Percentiles rank a stretch among this genome's conserved stretches.
These are phyloP conservation scores for Diaprepes abbreviatus DNA, from an alignment of 2,888 invertebrate genomes.

Conservation along the genomic window DNA sequence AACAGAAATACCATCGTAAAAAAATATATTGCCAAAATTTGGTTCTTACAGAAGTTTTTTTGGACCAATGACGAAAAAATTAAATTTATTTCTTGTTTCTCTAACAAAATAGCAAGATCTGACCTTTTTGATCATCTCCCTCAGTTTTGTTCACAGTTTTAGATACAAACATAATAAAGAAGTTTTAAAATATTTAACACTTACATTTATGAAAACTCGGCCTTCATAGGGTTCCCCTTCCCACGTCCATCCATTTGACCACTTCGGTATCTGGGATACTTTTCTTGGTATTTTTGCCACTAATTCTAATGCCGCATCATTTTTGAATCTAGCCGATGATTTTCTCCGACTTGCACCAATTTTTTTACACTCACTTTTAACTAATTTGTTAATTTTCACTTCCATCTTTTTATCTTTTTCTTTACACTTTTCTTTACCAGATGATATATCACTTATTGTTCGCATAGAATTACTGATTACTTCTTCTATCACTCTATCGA, in stretches of 20 bases:
- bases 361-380: constrained; percentile 54
- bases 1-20: too few species aligned
- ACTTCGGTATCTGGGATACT: constrained; percentile 71
- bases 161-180: too few species aligned
- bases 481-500: constrained; percentile 70
- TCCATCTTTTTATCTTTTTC: constrained; percentile 54
- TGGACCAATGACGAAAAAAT: too few species aligned
- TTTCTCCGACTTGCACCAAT: constrained; percentile 57
- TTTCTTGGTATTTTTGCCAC: constrained; percentile 60
- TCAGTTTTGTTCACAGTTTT: too few species aligned
- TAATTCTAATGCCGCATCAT: constrained; percentile 57
- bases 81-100: too few species aligned
- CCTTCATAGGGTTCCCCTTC: constrained; percentile 86
- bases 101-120: too few species aligned
- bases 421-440: background rate
- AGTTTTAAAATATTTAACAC: too few species aligned
- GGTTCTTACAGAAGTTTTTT: too few species aligned
- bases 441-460: background rate
- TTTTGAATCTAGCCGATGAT: constrained; percentile 48
- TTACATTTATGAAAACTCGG: constrained; percentile 90
- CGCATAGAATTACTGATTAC: constrained; percentile 49
- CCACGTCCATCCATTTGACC: constrained; percentile 96
- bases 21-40: too few species aligned
- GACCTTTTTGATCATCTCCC: too few species aligned
- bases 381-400: constrained; percentile 52